phyloP scores from a whole-genome alignment of 1,140 invertebrate species.

The Delia radicum region DNA sequence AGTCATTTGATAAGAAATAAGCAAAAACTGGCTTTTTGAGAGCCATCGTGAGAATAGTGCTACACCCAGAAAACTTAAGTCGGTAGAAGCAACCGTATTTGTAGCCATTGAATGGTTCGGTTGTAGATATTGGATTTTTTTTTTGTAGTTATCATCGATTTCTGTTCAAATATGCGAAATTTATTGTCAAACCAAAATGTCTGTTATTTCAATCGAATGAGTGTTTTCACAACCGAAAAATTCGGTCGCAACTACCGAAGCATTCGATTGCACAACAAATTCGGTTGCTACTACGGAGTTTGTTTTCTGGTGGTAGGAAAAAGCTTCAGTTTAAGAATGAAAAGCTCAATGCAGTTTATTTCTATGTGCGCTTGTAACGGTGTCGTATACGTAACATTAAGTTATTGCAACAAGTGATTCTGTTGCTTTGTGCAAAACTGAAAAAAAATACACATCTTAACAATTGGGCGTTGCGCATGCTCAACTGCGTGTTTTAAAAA shows the following conservation, averaged over 20 bases:
- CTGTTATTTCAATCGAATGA: too few species aligned
- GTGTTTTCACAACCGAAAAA: too few species aligned
- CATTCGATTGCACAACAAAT: not conserved
- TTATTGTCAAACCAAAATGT: too few species aligned
- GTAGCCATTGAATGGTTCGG: too few species aligned
- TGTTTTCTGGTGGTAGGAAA: too few species aligned
- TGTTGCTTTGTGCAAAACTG: not conserved
- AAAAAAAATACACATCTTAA: not conserved
- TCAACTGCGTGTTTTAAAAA: conserved; percentile 16
- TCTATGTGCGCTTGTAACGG: not conserved
- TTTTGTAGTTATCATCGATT: too few species aligned
- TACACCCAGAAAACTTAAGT: too few species aligned
- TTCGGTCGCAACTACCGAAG: not conserved
- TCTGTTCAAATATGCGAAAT: too few species aligned
- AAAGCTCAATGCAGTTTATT: not conserved
- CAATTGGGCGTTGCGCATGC: conserved; percentile 54
- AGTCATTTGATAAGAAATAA: not conserved
- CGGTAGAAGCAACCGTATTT: too few species aligned
- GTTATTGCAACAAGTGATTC: conserved; percentile 38
- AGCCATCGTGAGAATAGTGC: too few species aligned
- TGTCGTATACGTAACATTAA: conserved; percentile 52
- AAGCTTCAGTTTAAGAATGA: too few species aligned
- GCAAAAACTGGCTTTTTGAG: not conserved
- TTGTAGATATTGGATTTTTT: too few species aligned
- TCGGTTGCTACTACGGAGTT: not conserved